Percentiles rank a stretch among this genome's conserved stretches.
Evolutionary conservation across 2,113 vertebrate genomes (phyloP).

Genomic region (Spermophilus dauricus): DNA sequence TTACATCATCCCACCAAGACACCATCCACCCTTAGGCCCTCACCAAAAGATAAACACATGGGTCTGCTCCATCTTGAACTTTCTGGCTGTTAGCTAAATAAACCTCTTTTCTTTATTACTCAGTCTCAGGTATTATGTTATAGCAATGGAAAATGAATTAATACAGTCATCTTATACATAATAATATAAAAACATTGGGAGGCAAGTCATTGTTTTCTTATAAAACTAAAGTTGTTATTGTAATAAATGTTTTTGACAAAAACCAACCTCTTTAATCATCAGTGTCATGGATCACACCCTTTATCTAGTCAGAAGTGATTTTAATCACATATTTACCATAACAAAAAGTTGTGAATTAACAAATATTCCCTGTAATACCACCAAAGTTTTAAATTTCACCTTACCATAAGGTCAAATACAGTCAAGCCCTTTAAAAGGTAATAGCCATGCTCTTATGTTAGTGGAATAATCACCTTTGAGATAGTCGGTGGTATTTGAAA

Average conservation of each 20-base stretch:
- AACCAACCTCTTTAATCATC: background rate
- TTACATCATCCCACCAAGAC: background rate
- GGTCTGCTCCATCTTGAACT: background rate
- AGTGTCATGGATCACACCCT: background rate
- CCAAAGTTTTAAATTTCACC: conserved; percentile 31
- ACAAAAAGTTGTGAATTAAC: conserved; percentile 10
- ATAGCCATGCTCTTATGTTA: background rate
- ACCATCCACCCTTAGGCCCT: background rate
- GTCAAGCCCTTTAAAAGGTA: background rate
- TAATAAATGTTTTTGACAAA: background rate
- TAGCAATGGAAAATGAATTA: background rate
- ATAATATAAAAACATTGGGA: background rate
- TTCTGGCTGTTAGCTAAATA: background rate
- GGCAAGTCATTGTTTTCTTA: background rate
- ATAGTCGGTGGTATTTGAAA: conserved; percentile 26
- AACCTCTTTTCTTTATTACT: background rate
- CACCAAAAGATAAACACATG: background rate
- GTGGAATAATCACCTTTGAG: conserved; percentile 72
- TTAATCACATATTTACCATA: background rate
- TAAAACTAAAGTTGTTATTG: background rate
- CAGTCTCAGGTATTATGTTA: background rate
- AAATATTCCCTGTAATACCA: conserved; percentile 11
- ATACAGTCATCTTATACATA: background rate
- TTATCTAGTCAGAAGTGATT: background rate
- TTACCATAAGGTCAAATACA: conserved; percentile 25